A percentile compares a stretch with the other conserved stretches of the same genome.
Evolutionary conservation across 2,888 invertebrate genomes (phyloP).

Genomic region (Heteromyza rotundicornis): DNA sequence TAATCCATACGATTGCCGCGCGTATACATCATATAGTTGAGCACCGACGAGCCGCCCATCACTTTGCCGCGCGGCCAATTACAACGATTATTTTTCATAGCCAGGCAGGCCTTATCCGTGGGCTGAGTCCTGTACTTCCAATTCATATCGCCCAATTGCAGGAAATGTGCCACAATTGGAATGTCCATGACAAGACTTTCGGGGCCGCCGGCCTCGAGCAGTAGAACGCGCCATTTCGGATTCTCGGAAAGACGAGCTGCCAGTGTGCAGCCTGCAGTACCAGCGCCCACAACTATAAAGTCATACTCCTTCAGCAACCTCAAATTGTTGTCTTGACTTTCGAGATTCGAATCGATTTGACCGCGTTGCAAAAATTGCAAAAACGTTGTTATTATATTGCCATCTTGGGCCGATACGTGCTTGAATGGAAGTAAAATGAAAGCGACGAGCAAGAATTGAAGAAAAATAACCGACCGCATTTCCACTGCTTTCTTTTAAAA

Average conservation of each 20-base stretch:
- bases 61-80: constrained; percentile 83
- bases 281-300: constrained; percentile 80
- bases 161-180: constrained; percentile 72
- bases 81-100: constrained; percentile 75
- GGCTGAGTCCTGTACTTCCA: constrained; percentile 83
- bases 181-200: constrained; percentile 78
- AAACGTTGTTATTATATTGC: neutral
- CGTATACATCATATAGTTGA: constrained; percentile 83
- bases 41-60: constrained; percentile 79
- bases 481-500: no score
- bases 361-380: constrained; percentile 49
- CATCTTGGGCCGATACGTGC: no score
- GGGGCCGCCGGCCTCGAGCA: constrained; percentile 75
- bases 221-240: constrained; percentile 68
- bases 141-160: constrained; percentile 74
- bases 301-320: constrained; percentile 67
- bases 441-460: no score
- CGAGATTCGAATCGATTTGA: constrained; percentile 43
- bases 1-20: constrained; percentile 75
- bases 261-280: constrained; percentile 78
- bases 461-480: no score
- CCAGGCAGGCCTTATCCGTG: constrained; percentile 73
- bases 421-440: no score
- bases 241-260: constrained; percentile 77
- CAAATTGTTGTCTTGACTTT: constrained; percentile 41